A percentile compares a stretch with the other conserved stretches of the same genome.
Evolutionary conservation across 2,797 vertebrate species (phyloP).

Genomic region (Chrosomus eos): DNA sequence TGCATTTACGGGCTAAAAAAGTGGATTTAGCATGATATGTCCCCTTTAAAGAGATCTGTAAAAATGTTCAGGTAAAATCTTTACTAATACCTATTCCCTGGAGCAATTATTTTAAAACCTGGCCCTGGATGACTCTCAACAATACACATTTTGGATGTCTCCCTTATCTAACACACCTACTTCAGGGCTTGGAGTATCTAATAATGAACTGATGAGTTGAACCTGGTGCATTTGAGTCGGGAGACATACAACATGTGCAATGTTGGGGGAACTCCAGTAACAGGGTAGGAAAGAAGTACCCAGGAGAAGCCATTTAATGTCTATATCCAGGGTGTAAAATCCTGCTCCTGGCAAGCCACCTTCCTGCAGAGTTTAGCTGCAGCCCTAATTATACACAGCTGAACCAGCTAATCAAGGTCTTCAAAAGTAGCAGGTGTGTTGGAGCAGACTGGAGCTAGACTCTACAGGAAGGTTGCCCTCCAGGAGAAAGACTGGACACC

Average conservation of each 20-base stretch:
- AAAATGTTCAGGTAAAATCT: not conserved
- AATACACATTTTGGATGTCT: not conserved
- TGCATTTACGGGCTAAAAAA: too few species aligned
- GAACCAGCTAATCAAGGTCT: conserved; percentile 15
- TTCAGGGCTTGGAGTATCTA: not conserved
- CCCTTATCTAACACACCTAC: not conserved
- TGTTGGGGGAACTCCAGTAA: conserved; percentile 4
- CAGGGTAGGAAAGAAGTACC: not conserved
- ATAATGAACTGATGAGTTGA: conserved; percentile 4
- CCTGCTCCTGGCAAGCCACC: conserved; percentile 13
- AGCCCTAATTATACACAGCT: conserved; percentile 23
- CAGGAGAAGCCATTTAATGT: conserved; percentile 10
- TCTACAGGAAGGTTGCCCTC: not conserved
- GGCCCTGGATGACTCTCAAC: not conserved
- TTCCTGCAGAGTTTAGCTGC: not conserved
- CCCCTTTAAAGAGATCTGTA: not conserved
- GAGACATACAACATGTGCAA: not conserved
- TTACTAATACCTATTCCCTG: not conserved
- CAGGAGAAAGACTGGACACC: not conserved
- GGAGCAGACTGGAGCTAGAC: conserved; percentile 1
- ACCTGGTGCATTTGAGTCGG: not conserved
- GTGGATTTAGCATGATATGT: too few species aligned
- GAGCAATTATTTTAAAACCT: not conserved
- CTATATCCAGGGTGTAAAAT: conserved; percentile 13
- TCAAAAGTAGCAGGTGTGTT: conserved; percentile 16